Base-by-base conservation (phyloP, 2,888 invertebrate species). In the Torymus aiolomorphi region DNA sequence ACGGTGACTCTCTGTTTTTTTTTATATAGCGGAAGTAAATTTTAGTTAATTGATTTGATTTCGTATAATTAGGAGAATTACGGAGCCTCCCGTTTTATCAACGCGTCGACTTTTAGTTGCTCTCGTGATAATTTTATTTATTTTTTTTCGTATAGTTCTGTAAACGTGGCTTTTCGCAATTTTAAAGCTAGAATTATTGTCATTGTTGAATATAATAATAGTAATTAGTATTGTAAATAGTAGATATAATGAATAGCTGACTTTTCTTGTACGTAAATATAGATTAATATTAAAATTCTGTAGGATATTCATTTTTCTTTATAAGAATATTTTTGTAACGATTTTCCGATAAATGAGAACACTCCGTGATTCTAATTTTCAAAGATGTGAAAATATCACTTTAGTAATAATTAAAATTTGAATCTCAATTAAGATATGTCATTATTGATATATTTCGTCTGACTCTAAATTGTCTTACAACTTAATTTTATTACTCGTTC, bases 391-490 rank as follows among this genome's bases (percentile, higher is more conserved):
- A 63, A 70, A 63, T 70, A 69, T 76, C 63, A 70, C 54, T 56
- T 71, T 65, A 49, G n/a, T 56, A 54, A 67, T 67, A 2, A 70
- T 63, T 4, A 13, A 56, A 63, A 52, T 71, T 57, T 63, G 11
- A 31, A 63, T 52, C 52, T 51, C n/a, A 31, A 31, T 62, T 56
- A 42, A 69, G 79, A 79, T 79, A 79, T 79, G 74, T 79, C n/a
- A 75, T 70, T 69, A 56, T 69, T 69, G 78, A 78, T 78, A 78
- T 74, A 65, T 69, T 8, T 18, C 57, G n/a, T 18, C 14, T 49
- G 16, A 11, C 49, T 70, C 11, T 12, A 67, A 67, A 51, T 67
- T n/a, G 42, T 24, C 52, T 67, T 62, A 62, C 16, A 52, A 72
- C 16, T 72, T 24, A 71, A n/a, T 31, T 52, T 31, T 76, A 1